These are phyloP conservation scores for Acanthosepion esculentum DNA, from an alignment of 2,888 invertebrate genomes.

Conservation along the genomic window DNA sequence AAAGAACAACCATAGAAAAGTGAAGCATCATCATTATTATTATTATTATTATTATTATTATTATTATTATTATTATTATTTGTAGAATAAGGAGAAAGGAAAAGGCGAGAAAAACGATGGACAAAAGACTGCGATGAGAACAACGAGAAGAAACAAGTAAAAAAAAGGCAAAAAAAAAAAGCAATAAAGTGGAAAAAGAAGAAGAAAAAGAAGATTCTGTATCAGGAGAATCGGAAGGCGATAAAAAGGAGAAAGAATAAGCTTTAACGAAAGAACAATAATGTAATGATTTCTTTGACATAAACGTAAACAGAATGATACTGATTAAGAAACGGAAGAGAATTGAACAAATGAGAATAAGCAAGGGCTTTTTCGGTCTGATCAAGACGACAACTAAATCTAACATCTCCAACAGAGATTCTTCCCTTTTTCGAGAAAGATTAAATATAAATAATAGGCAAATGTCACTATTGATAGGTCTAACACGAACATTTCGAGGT, in stretches of 20 bases:
- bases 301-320: neutral
- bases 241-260: neutral
- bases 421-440: neutral
- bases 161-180: too few species aligned
- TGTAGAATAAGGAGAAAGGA: too few species aligned
- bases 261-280: neutral
- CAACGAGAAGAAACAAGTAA: neutral
- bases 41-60: too few species aligned
- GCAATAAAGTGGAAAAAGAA: neutral
- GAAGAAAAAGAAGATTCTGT: neutral
- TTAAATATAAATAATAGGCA: neutral
- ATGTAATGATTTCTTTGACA: neutral
- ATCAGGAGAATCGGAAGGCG: neutral
- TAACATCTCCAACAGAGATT: neutral
- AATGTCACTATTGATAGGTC: conserved; percentile 20
- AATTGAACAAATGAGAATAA: neutral
- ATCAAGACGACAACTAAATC: neutral
- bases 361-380: neutral
- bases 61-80: too few species aligned
- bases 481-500: neutral
- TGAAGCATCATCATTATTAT: too few species aligned
- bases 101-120: too few species aligned
- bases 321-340: neutral
- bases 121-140: neutral
- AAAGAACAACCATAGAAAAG: too few species aligned